Evolutionary conservation across 2,113 vertebrate genomes (phyloP), one percentile per base, ranked within the genome.

Genomic region (Cacatua alba): DNA sequence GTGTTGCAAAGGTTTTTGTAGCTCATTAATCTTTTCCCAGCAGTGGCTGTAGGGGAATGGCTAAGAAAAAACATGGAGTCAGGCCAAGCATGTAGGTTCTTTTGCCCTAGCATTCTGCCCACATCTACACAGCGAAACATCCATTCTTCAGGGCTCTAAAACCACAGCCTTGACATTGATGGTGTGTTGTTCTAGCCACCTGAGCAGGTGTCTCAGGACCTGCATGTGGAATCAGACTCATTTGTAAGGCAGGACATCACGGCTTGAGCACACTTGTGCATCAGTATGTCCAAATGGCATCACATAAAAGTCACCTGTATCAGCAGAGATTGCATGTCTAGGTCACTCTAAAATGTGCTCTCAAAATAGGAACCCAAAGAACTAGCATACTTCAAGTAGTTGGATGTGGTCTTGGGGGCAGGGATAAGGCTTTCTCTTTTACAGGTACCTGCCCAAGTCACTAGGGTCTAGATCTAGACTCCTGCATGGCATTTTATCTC

Each of bases 1-100:
- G 17, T 39, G 14, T 25, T 88, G 31, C 37, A 81, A 74, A 69
- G 24, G 13, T 63, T 74, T 81, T 17, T 59, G 63, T 44, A 49
- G 53, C 28, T 77, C 59, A 46, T 65, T 76, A 23, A 62, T 52
- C 23, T 72, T 11, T 23, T 80, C 82, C 24, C n/a, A 83, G 44
- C 28, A 39, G 28, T 28, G 24, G 7, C 24, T 79, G 8, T 29
- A 55, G 91, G 37, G 18, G 11, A 3, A 10, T 55, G 55, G 33
- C 39, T 71, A 26, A 85, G 52, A 33, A 24, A 82, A 90, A 87
- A 29, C 21, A 53, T 4, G 24, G 7, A 25, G 57, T 28, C 21
- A 52, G 63, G 8, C 16, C 33, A 90, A 44, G 43, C 19, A 29
- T 0, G 0, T 2, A 29, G 21, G 29, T 51, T 60, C 11, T 28